Evolutionary conservation across 2,797 vertebrate species (phyloP).

Genomic region (Ptychobarbus kaznakovi): DNA sequence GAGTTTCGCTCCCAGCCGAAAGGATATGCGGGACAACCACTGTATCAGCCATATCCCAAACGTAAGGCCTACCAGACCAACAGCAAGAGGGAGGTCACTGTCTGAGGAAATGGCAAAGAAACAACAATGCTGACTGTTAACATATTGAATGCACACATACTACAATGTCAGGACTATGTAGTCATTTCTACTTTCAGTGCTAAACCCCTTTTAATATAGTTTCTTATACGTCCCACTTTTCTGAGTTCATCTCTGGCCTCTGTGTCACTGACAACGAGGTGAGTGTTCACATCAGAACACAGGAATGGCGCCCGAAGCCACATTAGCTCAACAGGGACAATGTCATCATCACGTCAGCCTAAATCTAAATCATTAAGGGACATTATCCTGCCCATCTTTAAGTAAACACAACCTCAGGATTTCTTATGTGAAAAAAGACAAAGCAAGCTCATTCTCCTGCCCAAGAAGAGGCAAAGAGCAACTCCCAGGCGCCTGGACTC

Average conservation of each 20-base stretch:
- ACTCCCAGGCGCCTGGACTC: background rate
- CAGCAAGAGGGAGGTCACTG: constrained; percentile 94
- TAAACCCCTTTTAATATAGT: background rate
- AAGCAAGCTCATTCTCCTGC: background rate
- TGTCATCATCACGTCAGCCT: constrained; percentile 37
- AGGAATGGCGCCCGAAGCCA: constrained; percentile 14
- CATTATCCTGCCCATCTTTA: constrained; percentile 27
- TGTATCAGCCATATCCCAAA: constrained; percentile 74
- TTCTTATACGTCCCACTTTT: constrained; percentile 15
- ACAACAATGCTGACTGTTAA: constrained; percentile 10
- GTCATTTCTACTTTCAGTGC: background rate
- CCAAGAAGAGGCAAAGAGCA: background rate
- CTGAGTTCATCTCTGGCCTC: constrained; percentile 38
- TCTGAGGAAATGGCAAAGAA: constrained; percentile 68
- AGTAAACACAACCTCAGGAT: constrained; percentile 29
- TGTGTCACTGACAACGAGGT: constrained; percentile 30
- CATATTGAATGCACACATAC: background rate
- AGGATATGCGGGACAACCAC: constrained; percentile 65
- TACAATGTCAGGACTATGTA: background rate
- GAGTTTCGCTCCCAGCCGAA: constrained; percentile 78
- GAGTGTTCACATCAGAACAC: constrained; percentile 5
- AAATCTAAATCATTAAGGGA: constrained; percentile 25
- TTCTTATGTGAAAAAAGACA: background rate
- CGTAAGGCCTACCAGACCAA: constrained; percentile 88
- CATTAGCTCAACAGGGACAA: constrained; percentile 31